These are phyloP conservation scores for Apostichopus leukothele DNA, from an alignment of 53 echinoderm and acorn worm species.

Conservation along the genomic window DNA sequence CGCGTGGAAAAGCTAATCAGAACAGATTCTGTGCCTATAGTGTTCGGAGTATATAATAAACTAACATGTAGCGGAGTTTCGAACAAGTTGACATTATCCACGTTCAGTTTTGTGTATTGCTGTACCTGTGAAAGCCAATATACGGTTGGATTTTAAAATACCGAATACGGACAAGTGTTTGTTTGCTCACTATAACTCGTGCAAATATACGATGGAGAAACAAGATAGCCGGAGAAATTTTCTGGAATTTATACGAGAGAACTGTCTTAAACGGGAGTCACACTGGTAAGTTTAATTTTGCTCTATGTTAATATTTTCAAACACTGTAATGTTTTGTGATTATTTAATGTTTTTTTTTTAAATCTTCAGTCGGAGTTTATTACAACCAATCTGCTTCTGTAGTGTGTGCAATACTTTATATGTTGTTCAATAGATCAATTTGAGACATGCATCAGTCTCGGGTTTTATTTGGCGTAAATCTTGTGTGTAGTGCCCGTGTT, in stretches of 20 bases:
- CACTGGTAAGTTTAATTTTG: constrained; percentile 24
- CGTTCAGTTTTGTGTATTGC: not conserved
- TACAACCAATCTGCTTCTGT: no score
- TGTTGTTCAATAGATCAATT: no score
- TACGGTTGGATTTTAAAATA: not conserved
- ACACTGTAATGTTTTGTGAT: no score
- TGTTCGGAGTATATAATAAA: not conserved
- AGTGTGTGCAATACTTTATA: no score
- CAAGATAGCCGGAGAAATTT: constrained; percentile 29
- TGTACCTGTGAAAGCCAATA: not conserved
- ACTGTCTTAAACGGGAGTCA: constrained; percentile 30
- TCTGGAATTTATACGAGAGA: constrained; percentile 46
- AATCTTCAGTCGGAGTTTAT: no score
- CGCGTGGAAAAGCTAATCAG: not conserved
- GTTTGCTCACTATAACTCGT: not conserved
- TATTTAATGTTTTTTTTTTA: no score
- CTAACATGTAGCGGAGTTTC: not conserved
- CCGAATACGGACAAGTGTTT: not conserved
- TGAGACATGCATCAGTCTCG: no score
- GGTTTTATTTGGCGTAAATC: no score
- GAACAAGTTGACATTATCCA: not conserved
- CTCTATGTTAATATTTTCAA: no score
- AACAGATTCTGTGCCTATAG: no score
- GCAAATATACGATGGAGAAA: constrained; percentile 22
- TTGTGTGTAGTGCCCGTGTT: no score